Conservation (phyloP, 1,140 invertebrate genomes). For the Proales similis region DNA sequence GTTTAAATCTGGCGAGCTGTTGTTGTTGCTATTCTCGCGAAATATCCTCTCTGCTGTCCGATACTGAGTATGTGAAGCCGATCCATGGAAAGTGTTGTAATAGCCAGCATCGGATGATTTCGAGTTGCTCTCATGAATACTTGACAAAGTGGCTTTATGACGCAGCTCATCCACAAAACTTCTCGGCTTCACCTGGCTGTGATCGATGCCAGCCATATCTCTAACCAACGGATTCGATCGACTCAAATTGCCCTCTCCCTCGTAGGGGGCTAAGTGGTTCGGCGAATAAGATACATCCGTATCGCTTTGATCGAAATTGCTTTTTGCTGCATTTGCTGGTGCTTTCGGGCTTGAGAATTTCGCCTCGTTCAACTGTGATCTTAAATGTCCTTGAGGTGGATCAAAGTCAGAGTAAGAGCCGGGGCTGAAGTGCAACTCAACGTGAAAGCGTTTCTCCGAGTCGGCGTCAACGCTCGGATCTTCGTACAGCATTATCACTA, state of each 20-base stretch:
- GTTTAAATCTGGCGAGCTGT: constrained; percentile 36
- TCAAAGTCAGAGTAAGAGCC: constrained; percentile 36
- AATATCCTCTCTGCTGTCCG: constrained; percentile 1
- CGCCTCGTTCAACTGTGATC: too few species aligned
- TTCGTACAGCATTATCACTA: constrained; percentile 98
- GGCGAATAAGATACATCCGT: too few species aligned
- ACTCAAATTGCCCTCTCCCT: too few species aligned
- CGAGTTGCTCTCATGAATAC: constrained; percentile 14
- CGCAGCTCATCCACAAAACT: constrained; percentile 35
- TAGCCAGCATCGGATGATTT: constrained; percentile 12
- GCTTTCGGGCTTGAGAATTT: too few species aligned
- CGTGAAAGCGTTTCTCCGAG: constrained; percentile 39
- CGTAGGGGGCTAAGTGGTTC: too few species aligned
- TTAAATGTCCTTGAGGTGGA: too few species aligned
- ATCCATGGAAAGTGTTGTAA: constrained; percentile 34
- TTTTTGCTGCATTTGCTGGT: too few species aligned
- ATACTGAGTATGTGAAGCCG: constrained; percentile 22
- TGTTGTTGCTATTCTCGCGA: constrained; percentile 15
- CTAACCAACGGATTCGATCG: too few species aligned
- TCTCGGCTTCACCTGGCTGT: too few species aligned
- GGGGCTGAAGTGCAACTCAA: constrained; percentile 40
- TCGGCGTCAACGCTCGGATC: constrained; percentile 77
- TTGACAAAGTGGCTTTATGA: too few species aligned
- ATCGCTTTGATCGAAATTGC: too few species aligned
- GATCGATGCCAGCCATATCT: too few species aligned